Evolutionary conservation across 2,797 vertebrate genomes (phyloP), one percentile per base, ranked within the genome.

Genomic region (Dipus sagitta): DNA sequence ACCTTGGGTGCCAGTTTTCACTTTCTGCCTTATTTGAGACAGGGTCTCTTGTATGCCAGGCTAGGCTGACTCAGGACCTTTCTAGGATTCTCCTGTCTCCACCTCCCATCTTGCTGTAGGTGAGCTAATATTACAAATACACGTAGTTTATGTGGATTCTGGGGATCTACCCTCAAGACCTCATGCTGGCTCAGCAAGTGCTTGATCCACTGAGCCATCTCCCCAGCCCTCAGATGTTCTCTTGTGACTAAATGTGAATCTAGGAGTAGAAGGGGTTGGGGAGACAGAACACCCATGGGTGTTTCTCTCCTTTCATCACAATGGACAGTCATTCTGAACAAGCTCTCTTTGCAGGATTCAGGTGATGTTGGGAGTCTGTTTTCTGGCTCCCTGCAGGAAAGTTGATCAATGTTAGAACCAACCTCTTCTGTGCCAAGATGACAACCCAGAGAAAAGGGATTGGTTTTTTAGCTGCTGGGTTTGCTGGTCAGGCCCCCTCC

Each of bases 391-490:
- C 70, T 80, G 68, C 47, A 93, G 82, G 81, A 92, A 95, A 87
- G 77, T 68, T 85, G 70, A 92, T 96, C 94, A 74, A 77, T 93
- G 92, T 93, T 65, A 92, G 76, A 95, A 81, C 47, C 88, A 64
- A 76, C 62, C 94, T 76, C 54, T 76, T 87, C 88, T 81, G 58
- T 81, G 81, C 86, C n/a, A 17, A 54, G 72, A 95, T 94, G 93
- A 94, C 94, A 95, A 86, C 71, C 60, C 21, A 90, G 92, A 76
- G 74, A 74, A 94, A 92, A 92, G 65, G 90, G 94, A 91, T 95
- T 90, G 88, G 78, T 80, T 91, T 96, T 88, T 92, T 79, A 95
- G 96, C 80, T 85, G 71, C 75, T 75, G 81, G 94, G 82, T 94
- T 89, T 95, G 80, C 87, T 93, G 90, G 91, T 68, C 24, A 91